These are phyloP conservation scores for Psylliodes chrysocephalus DNA, from an alignment of 2,888 invertebrate species.

Conservation along the genomic window DNA sequence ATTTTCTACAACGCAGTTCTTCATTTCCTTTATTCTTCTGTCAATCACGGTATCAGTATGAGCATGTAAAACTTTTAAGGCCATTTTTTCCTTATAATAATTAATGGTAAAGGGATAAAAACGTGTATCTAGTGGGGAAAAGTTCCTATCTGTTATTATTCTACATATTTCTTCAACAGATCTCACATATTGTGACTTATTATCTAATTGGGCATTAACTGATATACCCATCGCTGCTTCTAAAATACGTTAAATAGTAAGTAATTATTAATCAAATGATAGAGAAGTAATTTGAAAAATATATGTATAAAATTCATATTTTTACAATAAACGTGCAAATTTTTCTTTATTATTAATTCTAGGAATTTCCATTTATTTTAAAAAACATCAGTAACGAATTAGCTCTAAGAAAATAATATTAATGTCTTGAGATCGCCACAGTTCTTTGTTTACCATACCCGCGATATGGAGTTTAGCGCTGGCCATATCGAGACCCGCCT, in stretches of 20 bases:
- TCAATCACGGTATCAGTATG: conserved; percentile 32
- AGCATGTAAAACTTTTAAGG: conserved; percentile 12
- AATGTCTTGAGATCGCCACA: too few species aligned
- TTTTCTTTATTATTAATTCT: too few species aligned
- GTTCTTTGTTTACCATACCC: too few species aligned
- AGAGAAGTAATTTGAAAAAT: too few species aligned
- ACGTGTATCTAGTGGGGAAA: conserved; percentile 63
- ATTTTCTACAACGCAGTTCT: conserved; percentile 44
- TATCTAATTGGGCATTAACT: conserved; percentile 75
- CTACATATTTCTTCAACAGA: conserved; percentile 69
- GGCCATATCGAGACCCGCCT: too few species aligned
- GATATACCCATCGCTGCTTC: conserved; percentile 87
- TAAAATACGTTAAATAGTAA: conserved; percentile 60
- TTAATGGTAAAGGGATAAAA: conserved; percentile 68
- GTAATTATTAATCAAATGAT: too few species aligned
- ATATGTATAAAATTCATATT: too few species aligned
- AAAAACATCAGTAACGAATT: too few species aligned
- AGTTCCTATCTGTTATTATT: conserved; percentile 50
- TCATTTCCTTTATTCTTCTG: conserved; percentile 59
- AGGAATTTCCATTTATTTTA: too few species aligned
- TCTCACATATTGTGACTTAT: conserved; percentile 76
- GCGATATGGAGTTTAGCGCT: too few species aligned
- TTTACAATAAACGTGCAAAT: too few species aligned
- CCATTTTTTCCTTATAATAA: conserved; percentile 65
- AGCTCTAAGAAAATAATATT: too few species aligned